Evolutionary conservation across 2,113 vertebrate species (phyloP), one percentile per base, ranked within the genome.

Genomic region (Myotis brandtii): DNA sequence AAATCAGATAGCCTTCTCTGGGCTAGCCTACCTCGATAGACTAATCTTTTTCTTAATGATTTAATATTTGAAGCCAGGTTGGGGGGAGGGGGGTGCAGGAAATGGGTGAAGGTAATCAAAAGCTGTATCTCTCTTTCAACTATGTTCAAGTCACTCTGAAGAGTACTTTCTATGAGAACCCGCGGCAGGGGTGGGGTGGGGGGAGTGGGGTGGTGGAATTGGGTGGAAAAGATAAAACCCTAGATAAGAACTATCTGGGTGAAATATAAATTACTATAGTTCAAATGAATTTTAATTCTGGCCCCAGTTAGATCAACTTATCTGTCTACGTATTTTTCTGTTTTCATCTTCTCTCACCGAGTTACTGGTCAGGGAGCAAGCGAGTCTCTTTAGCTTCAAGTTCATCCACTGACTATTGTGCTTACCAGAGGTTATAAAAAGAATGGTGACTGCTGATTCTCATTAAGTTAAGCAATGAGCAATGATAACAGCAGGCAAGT

Each of bases 361-460:
- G 48, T 89, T 77, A 94, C 23, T 94, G 94, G 72, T 95, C 89
- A 95, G 66, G 18, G 32, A 94, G 46, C 59, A 94, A 95, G 94
- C 40, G 56, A 70, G 50, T 77, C 72, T 66, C 86, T 69, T 40
- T 56, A 82, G 54, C 40, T 91, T 82, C 56, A 48, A 72, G 86
- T 95, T 66, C 90, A 79, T 7, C n/a, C 73, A 86, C 92, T 86
- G 64, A 96, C 89, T 76, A 76, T 23, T 89, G 86, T 95, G 91
- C 96, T 96, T 80, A 89, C 85, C 14, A 34, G 21, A 46, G 69
- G 73, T 96, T 96, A 91, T 97, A 94, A 97, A 97, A 97, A 97
- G 95, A 93, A 93, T 66, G 25, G 83, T 46, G 91, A 93, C 64
- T 91, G 82, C 32, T 21, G 67, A 86, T 85, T 89, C 96, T 97